Conservation (phyloP, 2,888 invertebrate species). For the Lepidochrysops patricia region DNA sequence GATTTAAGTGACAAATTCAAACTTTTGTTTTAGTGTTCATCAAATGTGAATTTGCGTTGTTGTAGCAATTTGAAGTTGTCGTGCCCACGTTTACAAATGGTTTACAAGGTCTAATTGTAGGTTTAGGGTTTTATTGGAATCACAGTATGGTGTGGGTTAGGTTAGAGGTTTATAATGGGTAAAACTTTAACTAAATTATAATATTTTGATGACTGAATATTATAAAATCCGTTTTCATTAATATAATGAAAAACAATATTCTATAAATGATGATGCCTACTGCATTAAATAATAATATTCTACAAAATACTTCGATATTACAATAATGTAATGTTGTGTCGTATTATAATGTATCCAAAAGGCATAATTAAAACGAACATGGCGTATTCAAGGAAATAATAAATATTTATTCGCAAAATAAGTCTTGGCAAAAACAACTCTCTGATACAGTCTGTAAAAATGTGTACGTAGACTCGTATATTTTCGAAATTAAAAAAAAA, state of each 20-base stretch:
- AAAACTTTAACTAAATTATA: too few species aligned
- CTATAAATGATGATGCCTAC: neutral
- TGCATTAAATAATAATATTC: neutral
- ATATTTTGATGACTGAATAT: too few species aligned
- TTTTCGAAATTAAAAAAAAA: neutral
- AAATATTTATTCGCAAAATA: neutral
- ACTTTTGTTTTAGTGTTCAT: neutral
- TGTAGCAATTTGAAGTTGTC: neutral
- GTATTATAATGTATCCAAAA: neutral
- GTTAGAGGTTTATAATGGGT: too few species aligned
- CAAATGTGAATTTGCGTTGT: neutral
- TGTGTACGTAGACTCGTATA: too few species aligned
- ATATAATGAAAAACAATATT: too few species aligned
- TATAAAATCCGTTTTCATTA: too few species aligned
- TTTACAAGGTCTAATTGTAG: neutral
- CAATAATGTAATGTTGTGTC: neutral
- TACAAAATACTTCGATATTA: neutral
- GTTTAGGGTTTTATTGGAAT: neutral
- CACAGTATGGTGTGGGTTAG: too few species aligned
- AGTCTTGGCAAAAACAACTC: neutral
- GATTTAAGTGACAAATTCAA: slow-evolving; percentile 12
- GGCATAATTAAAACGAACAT: neutral
- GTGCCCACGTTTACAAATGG: neutral
- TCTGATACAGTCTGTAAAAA: neutral
- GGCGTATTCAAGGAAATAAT: neutral